A percentile compares a stretch with the other conserved stretches of the same genome.
Evolutionary conservation across 1,140 invertebrate species (phyloP).

Genomic region (Theocolax elegans): DNA sequence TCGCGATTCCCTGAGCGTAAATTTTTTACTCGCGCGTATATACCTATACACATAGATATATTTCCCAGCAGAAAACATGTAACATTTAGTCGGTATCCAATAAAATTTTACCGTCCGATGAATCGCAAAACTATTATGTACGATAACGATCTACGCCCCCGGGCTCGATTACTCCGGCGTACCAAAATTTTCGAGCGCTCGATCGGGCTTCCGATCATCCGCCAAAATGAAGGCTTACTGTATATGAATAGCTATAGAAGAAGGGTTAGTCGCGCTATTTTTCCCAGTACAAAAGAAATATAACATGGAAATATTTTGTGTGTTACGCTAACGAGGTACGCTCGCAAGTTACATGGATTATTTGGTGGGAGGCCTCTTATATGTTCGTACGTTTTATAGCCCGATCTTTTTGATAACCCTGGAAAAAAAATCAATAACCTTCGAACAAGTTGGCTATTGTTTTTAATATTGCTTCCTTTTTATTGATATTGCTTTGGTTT

Average conservation of each 20-base stretch:
- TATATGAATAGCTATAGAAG: too few species aligned
- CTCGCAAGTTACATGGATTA: neutral
- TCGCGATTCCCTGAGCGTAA: neutral
- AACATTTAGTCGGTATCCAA: slow-evolving; percentile 1
- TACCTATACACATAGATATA: neutral
- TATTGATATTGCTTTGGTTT: too few species aligned
- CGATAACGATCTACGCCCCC: slow-evolving; percentile 5
- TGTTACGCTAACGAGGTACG: slow-evolving; percentile 9
- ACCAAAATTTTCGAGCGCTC: slow-evolving; percentile 1
- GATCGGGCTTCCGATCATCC: slow-evolving; percentile 1
- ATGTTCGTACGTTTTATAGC: too few species aligned
- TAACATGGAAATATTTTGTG: neutral
- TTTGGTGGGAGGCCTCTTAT: too few species aligned
- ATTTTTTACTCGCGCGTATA: too few species aligned
- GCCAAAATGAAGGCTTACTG: slow-evolving; percentile 2
- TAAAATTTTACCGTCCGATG: slow-evolving; percentile 25
- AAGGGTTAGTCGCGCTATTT: too few species aligned
- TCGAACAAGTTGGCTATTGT: too few species aligned
- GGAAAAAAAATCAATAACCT: too few species aligned
- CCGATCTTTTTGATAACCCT: too few species aligned
- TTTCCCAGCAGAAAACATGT: too few species aligned
- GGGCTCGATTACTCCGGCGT: neutral
- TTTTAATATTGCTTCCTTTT: too few species aligned
- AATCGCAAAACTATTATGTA: slow-evolving; percentile 25
- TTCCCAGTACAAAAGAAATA: neutral